Evolutionary conservation across 2,888 invertebrate genomes (phyloP).

Genomic region (Himalopsyche kuldschensis): DNA sequence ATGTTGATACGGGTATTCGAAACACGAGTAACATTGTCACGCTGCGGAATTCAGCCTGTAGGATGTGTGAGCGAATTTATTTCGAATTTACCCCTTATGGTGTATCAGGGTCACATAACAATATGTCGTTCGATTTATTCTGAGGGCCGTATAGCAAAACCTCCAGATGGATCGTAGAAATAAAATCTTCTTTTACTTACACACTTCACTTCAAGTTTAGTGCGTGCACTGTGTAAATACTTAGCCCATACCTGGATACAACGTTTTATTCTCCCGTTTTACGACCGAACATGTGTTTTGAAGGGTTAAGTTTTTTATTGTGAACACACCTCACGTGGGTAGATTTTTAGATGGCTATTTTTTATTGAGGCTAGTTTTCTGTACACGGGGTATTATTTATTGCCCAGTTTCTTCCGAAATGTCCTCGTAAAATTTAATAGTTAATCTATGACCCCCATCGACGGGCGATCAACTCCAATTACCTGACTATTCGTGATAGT

Average conservation of each 20-base stretch:
- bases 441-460: not conserved
- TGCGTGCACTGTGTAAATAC: constrained; percentile 23
- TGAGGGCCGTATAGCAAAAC: not conserved
- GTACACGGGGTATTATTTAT: constrained; percentile 20
- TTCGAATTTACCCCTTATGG: not conserved
- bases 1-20: too few species aligned
- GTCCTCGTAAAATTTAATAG: constrained; percentile 32
- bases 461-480: not conserved
- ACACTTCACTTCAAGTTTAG: not conserved
- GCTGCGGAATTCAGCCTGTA: too few species aligned
- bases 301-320: constrained; percentile 38
- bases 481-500: not conserved
- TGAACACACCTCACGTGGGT: constrained; percentile 7
- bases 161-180: constrained; percentile 25
- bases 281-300: constrained; percentile 37
- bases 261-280: constrained; percentile 28
- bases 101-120: not conserved
- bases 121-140: not conserved
- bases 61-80: too few species aligned
- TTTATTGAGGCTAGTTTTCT: constrained; percentile 25
- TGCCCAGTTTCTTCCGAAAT: constrained; percentile 11
- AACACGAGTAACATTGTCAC: too few species aligned
- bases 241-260: constrained; percentile 13
- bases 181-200: constrained; percentile 28
- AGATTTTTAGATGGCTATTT: not conserved